Evolutionary conservation across 2,797 vertebrate species (phyloP), one percentile per base, ranked within the genome.

Genomic region (Anas georgica): DNA sequence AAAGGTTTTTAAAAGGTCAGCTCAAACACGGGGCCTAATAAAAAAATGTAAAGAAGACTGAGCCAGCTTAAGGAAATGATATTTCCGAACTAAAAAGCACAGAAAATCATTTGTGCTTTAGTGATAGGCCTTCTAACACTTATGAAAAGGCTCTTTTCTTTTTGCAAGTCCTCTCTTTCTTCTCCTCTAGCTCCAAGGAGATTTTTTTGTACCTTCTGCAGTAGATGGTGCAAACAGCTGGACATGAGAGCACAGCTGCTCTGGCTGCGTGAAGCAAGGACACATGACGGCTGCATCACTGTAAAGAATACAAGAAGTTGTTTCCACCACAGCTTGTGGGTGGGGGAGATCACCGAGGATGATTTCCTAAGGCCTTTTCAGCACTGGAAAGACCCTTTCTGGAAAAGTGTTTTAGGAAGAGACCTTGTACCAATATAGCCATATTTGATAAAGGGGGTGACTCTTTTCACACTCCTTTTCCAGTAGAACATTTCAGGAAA

Each of bases 1-100:
- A 59, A 45, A 75, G 43, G 76, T 59, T 84, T 94, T 82, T 41
- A 68, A 86, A 91, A 88, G 56, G 48, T 83, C 52, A 93, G 67
- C 48, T 83, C 59, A 76, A 93, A 35, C 35, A 84, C 64, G 0
- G 2, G 52, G 67, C 28, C 16, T 68, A 54, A 76, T 31, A 67
- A 72, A 63, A 60, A 48, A 41, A n/a, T 50, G 7, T 9, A 80
- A 88, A 79, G n/a, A 64, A 8, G 10, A 82, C 6, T 18, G 13
- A 90, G 22, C 17, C 25, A 60, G 17, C 31, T 59, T 73, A 88
- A 83, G 70, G 56, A 92, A 88, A 83, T 22, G 25, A 1, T 66
- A 76, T 58, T 93, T 70, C 12, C 15, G 58, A 84, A 52, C 20
- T 18, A 60, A 22, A 70, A 56, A 92, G 37, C 41, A 68, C 75